Conservation (phyloP, 2,113 vertebrate species). For the Microcebus griseorufus region DNA sequence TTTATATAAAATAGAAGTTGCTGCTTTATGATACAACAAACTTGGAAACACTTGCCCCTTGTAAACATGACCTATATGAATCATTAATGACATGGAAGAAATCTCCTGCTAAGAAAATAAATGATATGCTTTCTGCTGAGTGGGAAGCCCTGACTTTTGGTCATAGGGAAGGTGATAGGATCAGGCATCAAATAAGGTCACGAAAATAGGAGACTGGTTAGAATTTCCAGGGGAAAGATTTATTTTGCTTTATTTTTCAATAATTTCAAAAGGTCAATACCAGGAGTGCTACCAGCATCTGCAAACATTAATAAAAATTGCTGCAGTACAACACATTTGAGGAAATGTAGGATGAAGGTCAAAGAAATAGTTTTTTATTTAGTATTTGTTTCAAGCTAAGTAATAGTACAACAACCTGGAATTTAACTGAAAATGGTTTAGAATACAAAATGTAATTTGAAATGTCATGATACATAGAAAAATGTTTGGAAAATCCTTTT, state of each 20-base stretch:
- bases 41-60: conserved; percentile 4
- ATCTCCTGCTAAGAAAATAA: conserved; percentile 73
- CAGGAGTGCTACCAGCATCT: not conserved
- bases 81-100: conserved; percentile 58
- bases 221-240: conserved; percentile 50
- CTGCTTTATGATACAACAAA: not conserved
- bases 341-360: not conserved
- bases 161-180: conserved; percentile 45
- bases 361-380: not conserved
- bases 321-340: not conserved
- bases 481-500: not conserved
- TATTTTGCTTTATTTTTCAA: conserved; percentile 61
- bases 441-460: not conserved
- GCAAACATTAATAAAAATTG: conserved; percentile 19
- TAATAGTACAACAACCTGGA: not conserved
- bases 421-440: not conserved
- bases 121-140: conserved; percentile 63
- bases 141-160: conserved; percentile 62
- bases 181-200: conserved; percentile 46
- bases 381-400: not conserved
- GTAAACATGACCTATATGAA: conserved; percentile 63
- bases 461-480: not conserved
- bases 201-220: conserved; percentile 24
- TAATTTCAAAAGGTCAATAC: conserved; percentile 60
- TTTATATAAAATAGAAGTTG: not conserved